phyloP scores from a whole-genome alignment of 2,797 vertebrate species.

The Mergus octosetaceus region DNA sequence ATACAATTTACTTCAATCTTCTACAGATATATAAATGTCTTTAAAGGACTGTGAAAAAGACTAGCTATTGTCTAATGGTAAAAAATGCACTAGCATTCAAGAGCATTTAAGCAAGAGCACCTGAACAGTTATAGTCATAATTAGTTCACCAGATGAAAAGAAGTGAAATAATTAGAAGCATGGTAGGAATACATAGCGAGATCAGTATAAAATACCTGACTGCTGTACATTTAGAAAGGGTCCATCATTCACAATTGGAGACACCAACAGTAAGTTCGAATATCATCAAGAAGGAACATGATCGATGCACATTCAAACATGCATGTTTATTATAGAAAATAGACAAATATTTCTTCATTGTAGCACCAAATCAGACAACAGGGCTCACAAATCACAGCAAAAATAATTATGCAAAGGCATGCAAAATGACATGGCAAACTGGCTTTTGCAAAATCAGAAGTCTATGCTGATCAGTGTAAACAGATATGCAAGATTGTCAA shows the following conservation, averaged over 20 bases:
- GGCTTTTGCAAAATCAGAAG: not conserved
- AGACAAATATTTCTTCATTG: not conserved
- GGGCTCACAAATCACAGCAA: not conserved
- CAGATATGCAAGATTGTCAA: not conserved
- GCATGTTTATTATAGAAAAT: not conserved
- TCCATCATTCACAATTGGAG: not conserved
- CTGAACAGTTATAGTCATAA: not conserved
- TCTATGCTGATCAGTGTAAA: not conserved
- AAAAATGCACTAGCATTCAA: not conserved
- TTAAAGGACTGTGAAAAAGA: not conserved
- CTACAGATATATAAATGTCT: not conserved
- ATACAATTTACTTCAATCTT: not conserved
- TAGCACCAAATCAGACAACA: not conserved
- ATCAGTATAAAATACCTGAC: not conserved
- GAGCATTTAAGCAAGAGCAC: not conserved
- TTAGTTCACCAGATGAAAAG: conserved; percentile 4
- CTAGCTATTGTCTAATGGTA: not conserved
- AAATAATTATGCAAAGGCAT: not conserved
- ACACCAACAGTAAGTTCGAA: not conserved
- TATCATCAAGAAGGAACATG: not conserved
- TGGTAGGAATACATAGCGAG: not conserved
- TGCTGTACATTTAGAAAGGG: not conserved
- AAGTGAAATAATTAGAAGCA: conserved; percentile 2
- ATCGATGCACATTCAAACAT: not conserved
- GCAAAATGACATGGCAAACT: not conserved